Conservation (phyloP, 2,888 invertebrate genomes). For the Platynereis dumerilii region DNA sequence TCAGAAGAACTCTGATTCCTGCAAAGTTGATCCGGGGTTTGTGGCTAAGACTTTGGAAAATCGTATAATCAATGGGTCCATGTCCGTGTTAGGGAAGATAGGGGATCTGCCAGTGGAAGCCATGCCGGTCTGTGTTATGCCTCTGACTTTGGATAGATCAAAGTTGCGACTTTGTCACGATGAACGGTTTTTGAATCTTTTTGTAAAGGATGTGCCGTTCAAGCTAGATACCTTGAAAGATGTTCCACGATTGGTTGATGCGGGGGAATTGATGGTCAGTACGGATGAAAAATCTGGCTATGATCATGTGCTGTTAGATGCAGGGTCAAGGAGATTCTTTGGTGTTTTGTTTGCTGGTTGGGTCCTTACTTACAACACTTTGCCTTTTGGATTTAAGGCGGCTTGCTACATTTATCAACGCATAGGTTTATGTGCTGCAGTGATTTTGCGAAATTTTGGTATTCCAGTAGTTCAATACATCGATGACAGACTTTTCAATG, state of each 20-base stretch:
- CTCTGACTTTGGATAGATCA: background rate
- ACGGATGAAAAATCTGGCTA: conserved; percentile 2
- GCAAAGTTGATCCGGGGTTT: no score
- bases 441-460: background rate
- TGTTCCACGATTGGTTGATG: background rate
- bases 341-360: background rate
- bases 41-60: no score
- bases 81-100: background rate
- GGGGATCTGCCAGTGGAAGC: background rate
- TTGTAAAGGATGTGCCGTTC: background rate
- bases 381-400: conserved; percentile 3
- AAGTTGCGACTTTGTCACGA: background rate
- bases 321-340: background rate
- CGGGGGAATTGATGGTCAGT: background rate
- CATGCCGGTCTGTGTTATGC: background rate
- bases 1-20: no score
- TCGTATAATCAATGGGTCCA: background rate
- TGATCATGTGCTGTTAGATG: background rate
- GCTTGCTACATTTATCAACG: background rate
- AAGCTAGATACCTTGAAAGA: conserved; percentile 1
- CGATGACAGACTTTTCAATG: background rate
- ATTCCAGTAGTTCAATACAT: background rate
- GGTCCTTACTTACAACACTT: background rate
- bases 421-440: background rate
- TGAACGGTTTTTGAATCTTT: conserved; percentile 2